Evolutionary conservation across 2,888 invertebrate genomes (phyloP), one percentile per base, ranked within the genome.

Genomic region (Idaea biselata): DNA sequence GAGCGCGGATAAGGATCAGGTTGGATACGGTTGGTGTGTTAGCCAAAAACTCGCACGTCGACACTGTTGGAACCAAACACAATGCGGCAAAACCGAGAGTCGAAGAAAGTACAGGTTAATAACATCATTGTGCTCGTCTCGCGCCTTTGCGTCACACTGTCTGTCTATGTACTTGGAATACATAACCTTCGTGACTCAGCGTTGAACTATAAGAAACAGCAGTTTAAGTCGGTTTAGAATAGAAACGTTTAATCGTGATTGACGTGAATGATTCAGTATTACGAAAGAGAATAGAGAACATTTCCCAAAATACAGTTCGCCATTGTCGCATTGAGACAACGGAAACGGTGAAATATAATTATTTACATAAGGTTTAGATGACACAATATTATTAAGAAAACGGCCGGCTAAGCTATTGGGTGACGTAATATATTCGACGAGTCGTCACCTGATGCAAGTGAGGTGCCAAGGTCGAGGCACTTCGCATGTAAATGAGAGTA

Each of bases 401-500:
- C 44, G 44, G 11, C 44, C 44, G 44, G 44, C 44, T 44, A 44
- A 44, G 44, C 44, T 44, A 44, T 14, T 44, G 44, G 44, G 8
- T 44, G 44, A 44, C 44, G 44, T 44, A 44, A 44, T 44, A 58
- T 58, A 18, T 18, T 25, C 18, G 31, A 79, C 78, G 81, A 65
- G 83, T 76, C 77, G 80, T 76, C 77, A 75, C 77, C 74, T 81
- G 81, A 76, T 83, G 83, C 83, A 82, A 86, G 79, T 69, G 70
- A 76, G 83, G 86, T 86, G 88, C 85, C 90, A 91, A 91, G 91
- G 91, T 89, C 91, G 89, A 81, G 83, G 81, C 81, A 85, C 86
- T 84, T 75, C 78, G 85, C 84, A 91, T 91, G 90, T 83, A 91
- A 92, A 91, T 90, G 86, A 86, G 84, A 81, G 73, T 74, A 88